phyloP scores from a whole-genome alignment of 2,888 invertebrate genomes.

The Formica aserva region DNA sequence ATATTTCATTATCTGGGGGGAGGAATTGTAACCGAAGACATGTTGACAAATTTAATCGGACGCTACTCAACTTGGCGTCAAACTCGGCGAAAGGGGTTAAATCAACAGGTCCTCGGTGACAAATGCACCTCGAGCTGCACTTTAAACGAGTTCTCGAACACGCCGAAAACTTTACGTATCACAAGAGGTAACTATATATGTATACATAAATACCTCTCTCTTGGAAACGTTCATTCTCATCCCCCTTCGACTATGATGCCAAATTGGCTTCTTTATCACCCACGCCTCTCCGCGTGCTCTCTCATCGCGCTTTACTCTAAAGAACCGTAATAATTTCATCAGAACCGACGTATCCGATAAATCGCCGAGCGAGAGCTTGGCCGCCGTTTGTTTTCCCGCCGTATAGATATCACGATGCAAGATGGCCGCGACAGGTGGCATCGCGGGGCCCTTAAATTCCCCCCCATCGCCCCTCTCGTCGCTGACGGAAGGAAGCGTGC shows the following conservation, averaged over 20 bases:
- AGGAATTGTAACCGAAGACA: background rate
- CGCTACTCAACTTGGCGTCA: slow-evolving; percentile 27
- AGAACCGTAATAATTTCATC: slow-evolving; percentile 19
- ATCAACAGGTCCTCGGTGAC: slow-evolving; percentile 46
- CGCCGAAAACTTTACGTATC: background rate
- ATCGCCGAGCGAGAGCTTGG: background rate
- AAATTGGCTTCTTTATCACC: background rate
- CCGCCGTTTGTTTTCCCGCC: background rate
- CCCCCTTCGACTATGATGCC: background rate
- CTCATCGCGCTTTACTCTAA: background rate
- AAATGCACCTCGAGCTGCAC: slow-evolving; percentile 35
- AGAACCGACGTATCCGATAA: background rate
- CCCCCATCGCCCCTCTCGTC: background rate
- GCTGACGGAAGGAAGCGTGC: background rate
- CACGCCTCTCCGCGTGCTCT: background rate
- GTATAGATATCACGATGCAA: background rate
- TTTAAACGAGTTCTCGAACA: slow-evolving; percentile 27
- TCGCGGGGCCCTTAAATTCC: background rate
- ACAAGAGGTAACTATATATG: background rate
- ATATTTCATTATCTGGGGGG: background rate
- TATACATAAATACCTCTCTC: background rate
- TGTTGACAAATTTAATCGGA: slow-evolving; percentile 43
- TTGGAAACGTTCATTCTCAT: slow-evolving; percentile 5
- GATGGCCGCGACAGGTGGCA: background rate
- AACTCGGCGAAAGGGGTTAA: slow-evolving; percentile 33